Conservation (phyloP, 2,113 vertebrate genomes). For the Protomyctophum bolini region DNA sequence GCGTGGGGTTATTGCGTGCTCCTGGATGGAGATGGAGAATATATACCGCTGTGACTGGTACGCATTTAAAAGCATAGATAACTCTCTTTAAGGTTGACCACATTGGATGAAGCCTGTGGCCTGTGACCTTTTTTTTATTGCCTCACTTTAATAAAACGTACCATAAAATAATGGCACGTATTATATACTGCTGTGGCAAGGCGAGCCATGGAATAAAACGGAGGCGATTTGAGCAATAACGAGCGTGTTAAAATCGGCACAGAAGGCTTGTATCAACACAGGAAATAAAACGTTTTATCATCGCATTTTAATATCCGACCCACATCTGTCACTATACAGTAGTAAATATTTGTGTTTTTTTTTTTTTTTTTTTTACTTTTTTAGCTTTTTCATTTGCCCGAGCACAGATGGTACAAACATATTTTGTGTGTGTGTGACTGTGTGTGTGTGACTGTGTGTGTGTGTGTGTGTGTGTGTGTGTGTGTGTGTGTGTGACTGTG, state of each 20-base stretch:
- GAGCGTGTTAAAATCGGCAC: background rate
- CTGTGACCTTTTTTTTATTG: background rate
- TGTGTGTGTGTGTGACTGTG: too few relatives aligned
- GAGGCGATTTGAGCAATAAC: background rate
- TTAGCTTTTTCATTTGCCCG: background rate
- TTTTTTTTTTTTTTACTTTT: background rate
- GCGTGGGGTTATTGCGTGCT: background rate
- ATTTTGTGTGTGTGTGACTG: too few relatives aligned
- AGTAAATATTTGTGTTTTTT: background rate
- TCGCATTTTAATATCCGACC: background rate
- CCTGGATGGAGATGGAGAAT: conserved; percentile 11
- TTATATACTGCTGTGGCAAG: background rate
- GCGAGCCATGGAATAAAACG: background rate
- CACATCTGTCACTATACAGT: background rate
- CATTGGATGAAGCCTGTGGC: conserved; percentile 19
- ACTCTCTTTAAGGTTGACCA: conserved; percentile 18
- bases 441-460: too few relatives aligned
- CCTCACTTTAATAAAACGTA: background rate
- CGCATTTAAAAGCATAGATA: background rate
- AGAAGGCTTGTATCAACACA: conserved; percentile 1
- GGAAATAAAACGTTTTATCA: background rate
- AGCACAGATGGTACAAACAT: background rate
- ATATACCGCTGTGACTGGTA: conserved; percentile 13
- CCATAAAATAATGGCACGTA: conserved; percentile 18
- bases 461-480: too few relatives aligned